These are phyloP conservation scores for Lasiurus cinereus DNA, from an alignment of 2,113 vertebrate genomes.

Conservation along the genomic window DNA sequence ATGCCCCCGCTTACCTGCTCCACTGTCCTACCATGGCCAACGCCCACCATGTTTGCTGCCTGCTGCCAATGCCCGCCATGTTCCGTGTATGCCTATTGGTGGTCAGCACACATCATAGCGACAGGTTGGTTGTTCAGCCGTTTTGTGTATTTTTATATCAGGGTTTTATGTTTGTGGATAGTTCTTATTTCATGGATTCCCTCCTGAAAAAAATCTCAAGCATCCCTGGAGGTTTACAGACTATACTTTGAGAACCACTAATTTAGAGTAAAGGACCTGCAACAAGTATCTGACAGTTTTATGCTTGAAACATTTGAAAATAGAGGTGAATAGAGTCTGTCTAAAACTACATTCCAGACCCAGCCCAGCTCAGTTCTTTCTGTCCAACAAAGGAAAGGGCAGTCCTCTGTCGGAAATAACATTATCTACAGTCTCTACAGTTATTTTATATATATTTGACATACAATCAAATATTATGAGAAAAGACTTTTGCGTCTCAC, in stretches of 20 bases:
- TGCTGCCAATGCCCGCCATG: too few species aligned
- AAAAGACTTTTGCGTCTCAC: constrained; percentile 35
- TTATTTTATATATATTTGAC: constrained; percentile 50
- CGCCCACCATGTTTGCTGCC: too few species aligned
- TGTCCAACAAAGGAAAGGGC: background rate
- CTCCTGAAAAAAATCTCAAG: background rate
- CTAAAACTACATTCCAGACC: background rate
- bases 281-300: background rate
- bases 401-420: background rate
- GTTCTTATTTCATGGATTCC: constrained; percentile 29
- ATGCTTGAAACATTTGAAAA: background rate
- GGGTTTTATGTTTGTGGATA: too few species aligned
- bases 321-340: background rate
- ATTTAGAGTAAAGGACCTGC: background rate
- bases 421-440: background rate
- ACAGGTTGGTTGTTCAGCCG: too few species aligned
- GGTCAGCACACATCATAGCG: too few species aligned
- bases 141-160: too few species aligned
- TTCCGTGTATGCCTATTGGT: too few species aligned
- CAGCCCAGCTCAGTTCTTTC: background rate
- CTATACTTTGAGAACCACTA: constrained; percentile 6
- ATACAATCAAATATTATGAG: constrained; percentile 9
- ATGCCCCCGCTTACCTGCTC: too few species aligned
- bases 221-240: background rate
- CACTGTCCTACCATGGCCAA: too few species aligned